Base-by-base conservation (phyloP, 2,888 invertebrate genomes). In the Dasypogon diadema region DNA sequence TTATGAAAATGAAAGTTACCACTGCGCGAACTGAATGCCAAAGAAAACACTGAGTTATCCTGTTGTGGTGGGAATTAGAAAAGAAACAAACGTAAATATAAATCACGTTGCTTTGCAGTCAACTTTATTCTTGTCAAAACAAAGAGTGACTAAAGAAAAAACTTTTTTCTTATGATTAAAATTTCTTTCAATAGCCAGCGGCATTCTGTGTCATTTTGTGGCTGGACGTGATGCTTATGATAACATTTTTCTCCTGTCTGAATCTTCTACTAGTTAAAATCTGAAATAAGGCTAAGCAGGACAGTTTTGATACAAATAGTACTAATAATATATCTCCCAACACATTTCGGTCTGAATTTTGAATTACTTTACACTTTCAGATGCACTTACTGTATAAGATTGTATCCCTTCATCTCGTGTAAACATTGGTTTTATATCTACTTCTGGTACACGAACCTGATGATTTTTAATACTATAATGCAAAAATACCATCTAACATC, bases 1-100 rank as follows among this genome's bases (percentile, higher is more conserved):
- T 60, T 60, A 60, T 60, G 34, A 37, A 60, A 60, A 60, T 60
- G 21, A 60, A 60, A 60, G 37, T 60, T 37, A 34, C 60, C 37
- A 37, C 60, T 60, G 60, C 18, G 58, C 12, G 30, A 30, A 34
- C 10, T 60, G 18, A 60, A n/a, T 18, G 21, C 2, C 37, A 60
- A 37, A 60, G 37, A 58, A 5, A 30, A 30, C 30, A 3, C 10
- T 34, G 21, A 37, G 26, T 37, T 37, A 37, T 60, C 60, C 18
- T n/a, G 37, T 60, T 42, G 60, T 42, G 60, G 37, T 21, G 12
- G 18, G 37, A 60, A 42, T 37, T 37, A 37, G 60, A 30, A 30
- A 60, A 21, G 16, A 37, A 18, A 34, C 18, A 8, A 6, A 42
- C 8, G 42, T 3, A 42, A 42, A 12, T 42, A 42, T 2, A n/a